phyloP scores from a whole-genome alignment of 2,888 invertebrate species.

The Podabrus alpinus region DNA sequence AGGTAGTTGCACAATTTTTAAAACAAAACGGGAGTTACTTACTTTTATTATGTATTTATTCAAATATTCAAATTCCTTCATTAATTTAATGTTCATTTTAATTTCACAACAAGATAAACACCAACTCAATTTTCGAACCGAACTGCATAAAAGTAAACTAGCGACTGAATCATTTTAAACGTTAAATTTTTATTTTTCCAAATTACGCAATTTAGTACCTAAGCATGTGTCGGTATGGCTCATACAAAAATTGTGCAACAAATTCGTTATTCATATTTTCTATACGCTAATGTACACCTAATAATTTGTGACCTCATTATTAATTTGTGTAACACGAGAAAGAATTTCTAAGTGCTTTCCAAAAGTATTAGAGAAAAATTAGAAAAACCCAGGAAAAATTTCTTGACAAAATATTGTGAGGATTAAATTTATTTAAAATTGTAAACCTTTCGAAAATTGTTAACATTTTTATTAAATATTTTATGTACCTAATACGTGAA shows the following conservation, averaged over 20 bases:
- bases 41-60: neutral
- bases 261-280: neutral
- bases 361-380: too few species aligned
- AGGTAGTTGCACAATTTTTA: neutral
- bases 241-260: slow-evolving; percentile 6
- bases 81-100: neutral
- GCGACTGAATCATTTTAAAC: slow-evolving; percentile 10
- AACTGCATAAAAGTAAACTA: slow-evolving; percentile 1
- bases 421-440: neutral
- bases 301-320: neutral
- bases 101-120: neutral
- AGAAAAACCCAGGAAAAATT: neutral
- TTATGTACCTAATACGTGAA: too few species aligned
- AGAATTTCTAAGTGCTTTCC: neutral
- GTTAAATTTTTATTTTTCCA: slow-evolving; percentile 2
- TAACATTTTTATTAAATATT: neutral
- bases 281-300: neutral
- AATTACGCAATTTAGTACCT: slow-evolving; percentile 19
- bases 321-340: neutral
- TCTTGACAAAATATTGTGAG: neutral
- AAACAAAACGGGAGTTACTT: neutral
- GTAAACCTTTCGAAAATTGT: neutral
- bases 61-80: neutral
- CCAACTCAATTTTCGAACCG: neutral
- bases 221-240: slow-evolving; percentile 3